Base-by-base conservation (phyloP, 2,888 invertebrate species). In the Perithous albicinctus region DNA sequence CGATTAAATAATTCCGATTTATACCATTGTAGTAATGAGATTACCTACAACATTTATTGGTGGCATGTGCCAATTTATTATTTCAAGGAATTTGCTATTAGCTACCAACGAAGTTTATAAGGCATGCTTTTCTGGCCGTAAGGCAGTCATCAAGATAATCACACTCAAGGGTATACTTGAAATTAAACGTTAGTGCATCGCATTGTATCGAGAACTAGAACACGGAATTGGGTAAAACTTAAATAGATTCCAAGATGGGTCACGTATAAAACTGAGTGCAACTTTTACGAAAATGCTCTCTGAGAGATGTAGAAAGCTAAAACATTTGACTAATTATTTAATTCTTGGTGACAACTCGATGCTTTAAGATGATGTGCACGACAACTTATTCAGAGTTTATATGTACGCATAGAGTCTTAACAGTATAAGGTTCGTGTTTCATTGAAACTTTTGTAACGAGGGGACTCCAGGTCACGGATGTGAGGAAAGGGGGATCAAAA, bases 381-480 rank as follows among this genome's bases (percentile, higher is more conserved):
- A 51, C 69, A 59, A 72, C 56, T 23, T 75, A 69, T 66, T 43
- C 18, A 18, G 32, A 73, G 64, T 70, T 75, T 48, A 51, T 38
- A 41, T 63, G 10, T 32, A 46, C 35, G 7, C 12, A 12, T 51
- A 15, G 12, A 56, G 26, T 20, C 64, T 48, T 5, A 38, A 41
- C 59, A 26, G n/a, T 23, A 29, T 43, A 74, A n/a, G n/a, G 43
- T 51, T 78, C 46, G 66, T 75, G 46, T 78, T 75, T 78, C 66
- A 54, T 78, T 75, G 20, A 46, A 80, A 75, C 32, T 78, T 61
- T 72, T 54, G 51, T 72, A 80, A 78, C 67, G 70, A 83, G n/a
- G 74, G 67, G 72, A 63, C 67, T 74, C 66, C 46, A 78, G 64
- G 78, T 80, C 66, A 67, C 64, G 63, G 75, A 76, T 76, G 72